These are phyloP conservation scores for Myotis davidii DNA, from an alignment of 2,113 vertebrate species.

Conservation along the genomic window DNA sequence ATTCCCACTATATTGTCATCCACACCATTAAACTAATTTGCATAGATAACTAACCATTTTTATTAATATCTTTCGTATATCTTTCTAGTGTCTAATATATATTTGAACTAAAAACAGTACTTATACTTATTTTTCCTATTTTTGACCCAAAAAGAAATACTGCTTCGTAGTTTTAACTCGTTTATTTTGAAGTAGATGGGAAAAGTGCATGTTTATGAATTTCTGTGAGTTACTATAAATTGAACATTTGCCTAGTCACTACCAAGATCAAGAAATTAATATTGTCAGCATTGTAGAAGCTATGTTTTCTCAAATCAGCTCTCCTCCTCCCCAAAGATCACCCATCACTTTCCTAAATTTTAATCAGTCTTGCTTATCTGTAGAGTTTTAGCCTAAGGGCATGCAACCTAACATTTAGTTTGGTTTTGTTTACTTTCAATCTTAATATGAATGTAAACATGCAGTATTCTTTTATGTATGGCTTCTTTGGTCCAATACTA, in stretches of 20 bases:
- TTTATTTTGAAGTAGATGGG: not conserved
- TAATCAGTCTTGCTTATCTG: not conserved
- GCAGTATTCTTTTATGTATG: not conserved
- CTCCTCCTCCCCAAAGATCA: not conserved
- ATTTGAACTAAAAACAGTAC: not conserved
- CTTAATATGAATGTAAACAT: not conserved
- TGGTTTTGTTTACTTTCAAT: conserved; percentile 18
- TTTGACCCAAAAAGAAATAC: not conserved
- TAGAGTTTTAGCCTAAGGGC: not conserved
- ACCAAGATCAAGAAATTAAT: not conserved
- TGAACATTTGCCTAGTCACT: not conserved
- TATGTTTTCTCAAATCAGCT: not conserved
- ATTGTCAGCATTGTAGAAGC: not conserved
- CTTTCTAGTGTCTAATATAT: not conserved
- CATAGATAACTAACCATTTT: not conserved
- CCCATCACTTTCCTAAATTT: not conserved
- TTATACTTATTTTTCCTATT: not conserved
- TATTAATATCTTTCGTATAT: not conserved
- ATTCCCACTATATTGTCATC: not conserved
- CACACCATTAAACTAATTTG: not conserved
- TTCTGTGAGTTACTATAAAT: not conserved
- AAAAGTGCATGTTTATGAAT: not conserved
- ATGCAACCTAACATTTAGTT: not conserved
- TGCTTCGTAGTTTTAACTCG: not conserved
- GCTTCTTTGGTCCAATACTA: not conserved